A percentile compares a stretch with the other conserved stretches of the same genome.
phyloP scores from a whole-genome alignment of 1,140 invertebrate species.

The Drosophila murphyi region DNA sequence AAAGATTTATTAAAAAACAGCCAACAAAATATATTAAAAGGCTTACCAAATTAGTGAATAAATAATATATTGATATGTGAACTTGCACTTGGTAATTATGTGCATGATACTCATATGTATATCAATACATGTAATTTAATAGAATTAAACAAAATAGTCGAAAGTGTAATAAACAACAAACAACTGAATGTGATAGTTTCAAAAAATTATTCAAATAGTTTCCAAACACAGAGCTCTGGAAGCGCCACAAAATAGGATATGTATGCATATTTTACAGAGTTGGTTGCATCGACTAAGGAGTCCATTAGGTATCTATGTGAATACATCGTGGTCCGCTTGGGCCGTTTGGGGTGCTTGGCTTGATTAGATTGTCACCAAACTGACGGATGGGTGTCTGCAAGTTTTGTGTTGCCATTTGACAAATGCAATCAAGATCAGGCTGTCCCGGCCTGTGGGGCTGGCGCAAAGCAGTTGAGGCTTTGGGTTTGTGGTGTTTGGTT shows the following conservation, averaged over 20 bases:
- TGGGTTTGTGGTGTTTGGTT: neutral
- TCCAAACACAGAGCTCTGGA: neutral
- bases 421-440: slow-evolving; percentile 75
- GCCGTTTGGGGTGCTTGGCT: slow-evolving; percentile 5
- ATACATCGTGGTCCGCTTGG: neutral
- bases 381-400: slow-evolving; percentile 42
- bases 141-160: no score
- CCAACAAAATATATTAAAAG: no score
- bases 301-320: neutral
- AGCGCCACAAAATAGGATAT: neutral
- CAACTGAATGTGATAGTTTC: neutral
- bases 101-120: no score
- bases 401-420: slow-evolving; percentile 60
- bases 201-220: neutral
- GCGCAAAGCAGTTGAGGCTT: slow-evolving; percentile 1
- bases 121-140: no score
- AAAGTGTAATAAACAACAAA: no score
- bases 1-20: no score
- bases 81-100: no score
- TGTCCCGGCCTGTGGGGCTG: slow-evolving; percentile 11
- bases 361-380: slow-evolving; percentile 49
- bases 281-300: neutral
- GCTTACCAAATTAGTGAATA: no score
- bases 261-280: neutral
- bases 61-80: no score